Percentiles rank a stretch among this genome's conserved stretches.
These are phyloP conservation scores for Laodelphax striatellus DNA, from an alignment of 1,140 invertebrate species.

Conservation along the genomic window DNA sequence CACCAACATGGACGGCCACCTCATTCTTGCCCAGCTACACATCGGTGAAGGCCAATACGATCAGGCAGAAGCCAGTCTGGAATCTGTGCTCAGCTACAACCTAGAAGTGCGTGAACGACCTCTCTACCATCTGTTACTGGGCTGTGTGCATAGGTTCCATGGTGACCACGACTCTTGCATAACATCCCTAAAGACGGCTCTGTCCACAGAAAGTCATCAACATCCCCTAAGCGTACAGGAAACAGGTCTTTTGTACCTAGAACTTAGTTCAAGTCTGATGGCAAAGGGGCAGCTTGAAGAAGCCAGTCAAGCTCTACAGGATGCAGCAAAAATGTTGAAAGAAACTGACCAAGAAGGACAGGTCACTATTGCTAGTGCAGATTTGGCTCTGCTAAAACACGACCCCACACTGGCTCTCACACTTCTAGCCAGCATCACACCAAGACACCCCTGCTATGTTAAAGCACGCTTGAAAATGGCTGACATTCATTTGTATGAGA, in stretches of 20 bases:
- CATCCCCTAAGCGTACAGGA: conserved; percentile 24
- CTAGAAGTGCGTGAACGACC: conserved; percentile 85
- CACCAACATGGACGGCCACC: conserved; percentile 66
- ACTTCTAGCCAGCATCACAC: conserved; percentile 60
- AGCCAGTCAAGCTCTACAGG: conserved; percentile 68
- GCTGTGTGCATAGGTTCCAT: conserved; percentile 67
- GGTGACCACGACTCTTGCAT: conserved; percentile 61
- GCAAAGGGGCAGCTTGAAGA: conserved; percentile 59
- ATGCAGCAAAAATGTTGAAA: conserved; percentile 64
- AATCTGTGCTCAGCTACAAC: conserved; percentile 80
- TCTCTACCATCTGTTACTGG: conserved; percentile 77
- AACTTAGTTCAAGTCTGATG: conserved; percentile 70
- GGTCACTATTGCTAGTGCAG: conserved; percentile 71
- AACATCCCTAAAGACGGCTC: conserved; percentile 58
- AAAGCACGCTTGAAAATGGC: conserved; percentile 83
- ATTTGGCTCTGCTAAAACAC: conserved; percentile 65
- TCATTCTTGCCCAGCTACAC: conserved; percentile 80
- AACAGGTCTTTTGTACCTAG: conserved; percentile 65
- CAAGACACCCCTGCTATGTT: conserved; percentile 73
- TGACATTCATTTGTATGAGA: conserved; percentile 77
- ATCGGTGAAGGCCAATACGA: conserved; percentile 59
- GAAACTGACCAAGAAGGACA: conserved; percentile 71
- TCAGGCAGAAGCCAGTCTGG: conserved; percentile 70
- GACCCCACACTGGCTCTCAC: conserved; percentile 72
- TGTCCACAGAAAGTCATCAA: conserved; percentile 31